Evolutionary conservation across 1,140 invertebrate species (phyloP).

Genomic region (Zeugodacus cucurbitae): DNA sequence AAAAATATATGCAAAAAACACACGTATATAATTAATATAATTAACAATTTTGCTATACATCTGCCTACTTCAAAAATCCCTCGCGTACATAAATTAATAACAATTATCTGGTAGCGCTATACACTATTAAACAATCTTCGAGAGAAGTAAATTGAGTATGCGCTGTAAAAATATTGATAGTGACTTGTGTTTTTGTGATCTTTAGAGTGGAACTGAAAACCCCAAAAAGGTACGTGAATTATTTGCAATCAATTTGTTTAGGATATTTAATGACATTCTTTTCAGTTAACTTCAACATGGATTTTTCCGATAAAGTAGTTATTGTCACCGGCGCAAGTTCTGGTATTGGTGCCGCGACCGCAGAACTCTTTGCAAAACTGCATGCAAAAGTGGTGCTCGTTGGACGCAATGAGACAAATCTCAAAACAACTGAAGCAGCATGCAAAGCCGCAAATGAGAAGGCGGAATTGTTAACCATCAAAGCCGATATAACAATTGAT

Average conservation of each 20-base stretch:
- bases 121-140: neutral
- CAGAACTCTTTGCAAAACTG: too few species aligned
- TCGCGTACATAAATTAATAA: too few species aligned
- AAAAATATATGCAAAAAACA: too few species aligned
- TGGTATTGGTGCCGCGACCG: too few species aligned
- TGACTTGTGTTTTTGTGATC: too few species aligned
- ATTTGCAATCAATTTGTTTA: neutral
- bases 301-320: too few species aligned
- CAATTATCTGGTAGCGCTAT: neutral
- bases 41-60: neutral
- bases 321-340: too few species aligned
- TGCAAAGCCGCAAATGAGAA: constrained; percentile 64
- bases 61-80: neutral
- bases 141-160: neutral
- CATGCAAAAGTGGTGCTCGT: constrained; percentile 65
- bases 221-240: neutral
- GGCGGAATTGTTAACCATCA: constrained; percentile 64
- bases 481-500: constrained; percentile 74
- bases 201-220: neutral
- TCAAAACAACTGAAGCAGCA: constrained; percentile 70
- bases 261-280: neutral
- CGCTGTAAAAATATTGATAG: too few species aligned
- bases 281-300: constrained; percentile 47
- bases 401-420: constrained; percentile 77
- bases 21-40: neutral